A percentile compares a stretch with the other conserved stretches of the same genome.
phyloP scores from a whole-genome alignment of 1,140 invertebrate genomes.

The Zaprionus tsacasi region DNA sequence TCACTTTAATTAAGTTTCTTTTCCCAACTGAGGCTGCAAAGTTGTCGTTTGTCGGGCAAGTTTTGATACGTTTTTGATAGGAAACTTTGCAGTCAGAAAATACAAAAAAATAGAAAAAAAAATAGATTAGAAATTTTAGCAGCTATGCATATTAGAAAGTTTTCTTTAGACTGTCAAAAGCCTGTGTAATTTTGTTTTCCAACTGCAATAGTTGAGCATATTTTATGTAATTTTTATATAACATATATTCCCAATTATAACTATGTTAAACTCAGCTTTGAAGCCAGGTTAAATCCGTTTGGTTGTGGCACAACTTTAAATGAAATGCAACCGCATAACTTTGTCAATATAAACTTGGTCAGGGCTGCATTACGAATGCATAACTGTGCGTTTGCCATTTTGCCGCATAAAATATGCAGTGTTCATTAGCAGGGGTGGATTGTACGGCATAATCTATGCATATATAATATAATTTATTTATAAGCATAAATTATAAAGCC shows the following conservation, averaged over 20 bases:
- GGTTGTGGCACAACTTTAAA: neutral
- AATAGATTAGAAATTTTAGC: too few relatives aligned
- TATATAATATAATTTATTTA: conserved; percentile 18
- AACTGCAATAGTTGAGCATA: neutral
- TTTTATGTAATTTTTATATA: neutral
- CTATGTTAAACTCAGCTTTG: neutral
- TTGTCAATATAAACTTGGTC: conserved; percentile 27
- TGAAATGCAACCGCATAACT: conserved; percentile 17
- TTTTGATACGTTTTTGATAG: neutral
- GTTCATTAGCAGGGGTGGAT: conserved; percentile 22
- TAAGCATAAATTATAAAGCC: conserved; percentile 5
- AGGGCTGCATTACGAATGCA: conserved; percentile 63
- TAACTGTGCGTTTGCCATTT: conserved; percentile 36
- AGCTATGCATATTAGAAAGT: neutral
- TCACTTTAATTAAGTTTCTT: neutral
- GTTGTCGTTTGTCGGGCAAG: neutral
- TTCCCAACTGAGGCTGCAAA: conserved; percentile 1
- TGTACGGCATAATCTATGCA: conserved; percentile 6
- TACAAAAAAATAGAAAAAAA: too few relatives aligned
- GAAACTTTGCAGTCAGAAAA: neutral
- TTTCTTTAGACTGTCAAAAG: neutral
- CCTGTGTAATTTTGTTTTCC: neutral
- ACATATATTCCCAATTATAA: neutral
- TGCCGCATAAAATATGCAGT: conserved; percentile 57
- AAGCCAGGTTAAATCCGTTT: neutral